Base-by-base conservation (phyloP, 92 coral and sea anemone species). In the Palythoa caribaeorum region DNA sequence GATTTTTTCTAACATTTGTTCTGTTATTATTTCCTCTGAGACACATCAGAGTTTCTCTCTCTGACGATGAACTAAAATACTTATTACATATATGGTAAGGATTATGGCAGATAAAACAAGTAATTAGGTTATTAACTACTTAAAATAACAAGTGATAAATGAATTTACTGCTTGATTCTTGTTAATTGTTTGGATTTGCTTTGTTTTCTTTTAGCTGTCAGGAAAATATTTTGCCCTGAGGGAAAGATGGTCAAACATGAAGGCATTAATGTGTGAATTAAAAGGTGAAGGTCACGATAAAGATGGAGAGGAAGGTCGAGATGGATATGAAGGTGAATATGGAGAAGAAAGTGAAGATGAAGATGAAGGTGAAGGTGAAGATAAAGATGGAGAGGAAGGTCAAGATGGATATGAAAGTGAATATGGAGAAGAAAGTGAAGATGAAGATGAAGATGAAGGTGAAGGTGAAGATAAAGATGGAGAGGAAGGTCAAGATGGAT, bases 191-290 rank as follows among this genome's bases (percentile, higher is more conserved):
- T 66, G 37, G 1, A 17, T 66, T n/a, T 65, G 21, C 3, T 1
- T 10, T 19, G 65, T 57, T 66, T 21, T 66, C 71, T 63, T 66
- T 66, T 66, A 66, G 71, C 36, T 66, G 71, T 66, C 71, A 66
- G 71, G n/a, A 66, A 66, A 66, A 66, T 66, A 66, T 37, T 3
- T 66, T 66, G 37, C 36, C 37, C 71, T 66, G 36, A 66, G 71
- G 71, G 9, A 66, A 66, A 66, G 71, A 66, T 66, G 71, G 71
- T 4, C 71, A 66, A 65, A 66, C 71, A 66, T 66, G 71, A 12
- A n/a, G n/a, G 71, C 71, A 66, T 7, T 19, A 66, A 19, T 66
- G 71, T 66, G n/a, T 57, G 17, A 12, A 14, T 15, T 9, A 57
- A 17, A 57, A 16, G 16, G 3, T 12, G 65, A 17, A 57, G 65